Evolutionary conservation across 2,113 vertebrate genomes (phyloP).

Genomic region (Corythornis cristatus): DNA sequence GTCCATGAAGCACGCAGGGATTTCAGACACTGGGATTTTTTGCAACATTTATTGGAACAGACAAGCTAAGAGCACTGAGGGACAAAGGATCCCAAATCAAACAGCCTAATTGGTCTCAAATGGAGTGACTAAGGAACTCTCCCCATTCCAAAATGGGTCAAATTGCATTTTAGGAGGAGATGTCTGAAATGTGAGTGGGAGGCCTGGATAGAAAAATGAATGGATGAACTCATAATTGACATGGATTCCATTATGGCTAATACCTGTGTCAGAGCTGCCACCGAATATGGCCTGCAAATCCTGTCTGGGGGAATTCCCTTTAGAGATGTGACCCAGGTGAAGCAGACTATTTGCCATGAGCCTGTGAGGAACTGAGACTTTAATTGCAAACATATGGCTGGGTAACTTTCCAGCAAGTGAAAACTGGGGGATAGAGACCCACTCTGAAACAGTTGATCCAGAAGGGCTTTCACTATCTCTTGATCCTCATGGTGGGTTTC

Average conservation of each 20-base stretch:
- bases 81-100: conserved; percentile 68
- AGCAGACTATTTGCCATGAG: conserved; percentile 56
- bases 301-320: conserved; percentile 59
- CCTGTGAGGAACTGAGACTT: conserved; percentile 53
- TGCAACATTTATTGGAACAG: conserved; percentile 48
- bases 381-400: conserved; percentile 63
- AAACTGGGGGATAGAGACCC: conserved; percentile 35
- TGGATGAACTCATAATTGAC: conserved; percentile 70
- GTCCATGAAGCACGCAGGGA: conserved; percentile 6
- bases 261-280: conserved; percentile 66
- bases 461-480: neutral
- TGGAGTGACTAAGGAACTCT: conserved; percentile 64
- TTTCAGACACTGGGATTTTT: conserved; percentile 27
- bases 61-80: conserved; percentile 49
- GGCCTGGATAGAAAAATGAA: conserved; percentile 50
- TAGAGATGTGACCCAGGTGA: conserved; percentile 64
- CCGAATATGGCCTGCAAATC: conserved; percentile 34
- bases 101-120: conserved; percentile 69
- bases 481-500: neutral
- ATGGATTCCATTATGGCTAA: conserved; percentile 71
- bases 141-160: conserved; percentile 63
- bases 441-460: conserved; percentile 34
- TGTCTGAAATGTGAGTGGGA: conserved; percentile 70
- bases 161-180: conserved; percentile 64
- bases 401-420: conserved; percentile 62